Percentiles rank a stretch among this genome's conserved stretches.
Conservation (phyloP, 2,113 vertebrate species). For the Dromas ardeola region DNA sequence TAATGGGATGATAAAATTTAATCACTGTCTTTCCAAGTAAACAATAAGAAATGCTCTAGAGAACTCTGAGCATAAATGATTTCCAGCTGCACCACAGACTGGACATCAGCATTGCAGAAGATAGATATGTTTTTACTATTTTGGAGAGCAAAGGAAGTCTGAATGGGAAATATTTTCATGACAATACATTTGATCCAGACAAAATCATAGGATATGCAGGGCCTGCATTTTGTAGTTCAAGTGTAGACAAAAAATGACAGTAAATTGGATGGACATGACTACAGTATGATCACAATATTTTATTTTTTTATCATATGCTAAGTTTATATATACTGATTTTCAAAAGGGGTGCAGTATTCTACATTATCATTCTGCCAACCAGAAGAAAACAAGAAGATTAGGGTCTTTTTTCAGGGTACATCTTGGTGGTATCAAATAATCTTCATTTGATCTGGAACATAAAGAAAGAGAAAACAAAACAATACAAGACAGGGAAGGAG, state of each 20-base stretch:
- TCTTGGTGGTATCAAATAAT: background rate
- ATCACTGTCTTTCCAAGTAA: slow-evolving; percentile 10
- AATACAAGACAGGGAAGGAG: background rate
- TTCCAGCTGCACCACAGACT: background rate
- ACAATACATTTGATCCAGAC: background rate
- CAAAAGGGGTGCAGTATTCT: background rate
- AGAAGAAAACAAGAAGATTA: background rate
- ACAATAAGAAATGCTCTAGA: background rate
- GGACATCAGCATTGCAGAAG: background rate
- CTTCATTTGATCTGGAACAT: background rate
- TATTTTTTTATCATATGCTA: background rate
- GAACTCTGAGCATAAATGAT: background rate
- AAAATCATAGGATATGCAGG: background rate
- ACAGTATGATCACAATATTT: background rate
- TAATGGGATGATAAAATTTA: slow-evolving; percentile 12
- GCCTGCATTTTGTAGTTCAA: background rate
- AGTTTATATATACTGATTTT: background rate
- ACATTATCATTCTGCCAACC: background rate
- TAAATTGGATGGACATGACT: background rate
- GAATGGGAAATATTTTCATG: background rate
- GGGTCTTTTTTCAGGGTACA: background rate
- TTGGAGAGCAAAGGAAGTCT: background rate
- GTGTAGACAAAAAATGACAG: background rate
- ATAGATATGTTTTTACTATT: background rate
- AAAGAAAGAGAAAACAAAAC: background rate